Evolutionary conservation across 2,797 vertebrate species (phyloP), one percentile per base, ranked within the genome.

Genomic region (Lagorchestes hirsutus): DNA sequence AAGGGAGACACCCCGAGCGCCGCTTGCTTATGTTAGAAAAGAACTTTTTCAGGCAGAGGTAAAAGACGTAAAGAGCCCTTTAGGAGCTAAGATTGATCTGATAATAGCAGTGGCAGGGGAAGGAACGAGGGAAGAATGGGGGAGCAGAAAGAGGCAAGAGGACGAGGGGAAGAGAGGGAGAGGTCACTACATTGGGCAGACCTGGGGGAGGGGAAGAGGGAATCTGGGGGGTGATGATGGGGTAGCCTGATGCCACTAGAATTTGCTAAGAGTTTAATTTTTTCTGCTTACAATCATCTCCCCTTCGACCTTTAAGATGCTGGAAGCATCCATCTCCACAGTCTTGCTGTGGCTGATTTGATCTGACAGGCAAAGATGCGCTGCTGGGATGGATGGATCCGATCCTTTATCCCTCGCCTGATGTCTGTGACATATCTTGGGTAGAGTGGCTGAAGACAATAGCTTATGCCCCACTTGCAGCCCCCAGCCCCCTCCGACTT

Each of bases 291-390:
- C 54, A 91, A 12, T 96, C 74, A 55, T 87, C 91, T 46, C 46
- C 31, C 90, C 90, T 91, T 95, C 94, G 95, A 94, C 95, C 95
- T 96, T 96, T 92, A 31, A 40, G 27, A 50, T 93, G 87, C 74
- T 87, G 74, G 74, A 87, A 50, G 74, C 74, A 87, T 87, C 91
- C 0, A 22, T 96, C 56, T 29, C 52, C 94, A 55, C 1, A 6
- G 94, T 55, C 92, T 1, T 2, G 34, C 46, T 55, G 29, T 94
- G 91, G 92, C 59, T 90, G 91, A 54, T 95, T 93, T 18, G 93
- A 93, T 67, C 90, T 94, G 97, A 96, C 95, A 91, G 92, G 90
- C 24, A 10, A 62, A 34, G 54, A 27, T 5, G 0, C 46, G 52
- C 92, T n/a, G 91, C 55, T 13, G 29, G 55, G 57, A 34, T 24